Evolutionary conservation across 1,140 invertebrate genomes (phyloP), one percentile per base, ranked within the genome.

Genomic region (Bombus huntii): DNA sequence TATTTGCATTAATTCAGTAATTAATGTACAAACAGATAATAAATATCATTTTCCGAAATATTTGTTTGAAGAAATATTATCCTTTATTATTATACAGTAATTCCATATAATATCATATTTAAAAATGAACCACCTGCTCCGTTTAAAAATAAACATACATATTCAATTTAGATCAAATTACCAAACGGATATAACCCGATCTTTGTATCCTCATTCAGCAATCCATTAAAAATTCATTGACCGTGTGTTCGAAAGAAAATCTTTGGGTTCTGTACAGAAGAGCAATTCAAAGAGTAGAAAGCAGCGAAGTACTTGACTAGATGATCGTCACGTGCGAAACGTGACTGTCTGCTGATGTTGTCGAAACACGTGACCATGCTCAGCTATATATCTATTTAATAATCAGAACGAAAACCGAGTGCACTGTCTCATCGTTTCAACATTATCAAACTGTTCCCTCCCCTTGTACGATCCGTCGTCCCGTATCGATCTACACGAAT

Each of bases 401-500:
- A 75, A 87, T 44, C 68, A 22, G 28, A 71, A 85, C 70, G 68
- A 68, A 73, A 47, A 72, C 59, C 66, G 68, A 34, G 28, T 22
- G 59, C 12, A 83, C 31, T 31, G n/a, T 65, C 28, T 28, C 25
- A 77, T 37, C 65, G 66, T 78, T 53, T 2, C 22, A 44, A 22
- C 18, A 57, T 37, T 71, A 85, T 13, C 3, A 31, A 73, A 47
- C 42, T 68, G n/a, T 12, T 5, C 1, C 31, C 13, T 25, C 8
- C 37, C 1, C 1, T 34, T 18, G 3, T 22, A 9, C 18, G 18
- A 8, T 2, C 9, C 28, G 3, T 22, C 47, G 71, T 66, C 53
- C 13, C 28, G 42, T 84, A 88, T 88, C 75, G 85, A 87, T 87
- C 42, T 59, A 83, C n/a, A 71, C 47, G 42, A 83, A 65, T n/a